phyloP scores from a whole-genome alignment of 2,888 invertebrate genomes.

The Drosophila fulvimacula region DNA sequence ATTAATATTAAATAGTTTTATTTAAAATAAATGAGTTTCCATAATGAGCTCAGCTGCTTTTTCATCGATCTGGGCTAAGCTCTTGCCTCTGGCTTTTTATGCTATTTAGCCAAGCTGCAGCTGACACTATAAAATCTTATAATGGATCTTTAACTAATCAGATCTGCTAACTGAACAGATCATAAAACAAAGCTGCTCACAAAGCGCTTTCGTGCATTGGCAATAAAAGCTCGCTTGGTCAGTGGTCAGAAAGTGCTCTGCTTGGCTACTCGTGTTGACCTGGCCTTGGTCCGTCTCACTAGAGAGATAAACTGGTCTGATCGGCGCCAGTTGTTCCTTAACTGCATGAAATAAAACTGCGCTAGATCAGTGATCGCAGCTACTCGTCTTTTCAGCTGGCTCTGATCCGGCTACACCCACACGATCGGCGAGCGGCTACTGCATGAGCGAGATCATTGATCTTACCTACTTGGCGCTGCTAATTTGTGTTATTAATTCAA shows the following conservation, averaged over 20 bases:
- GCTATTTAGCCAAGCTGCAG: neutral
- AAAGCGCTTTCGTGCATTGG: neutral
- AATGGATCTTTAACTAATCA: neutral
- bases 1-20: neutral
- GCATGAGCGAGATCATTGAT: conserved; percentile 68
- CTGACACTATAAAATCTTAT: neutral
- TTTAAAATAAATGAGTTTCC: neutral
- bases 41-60: neutral
- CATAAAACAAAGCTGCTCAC: neutral
- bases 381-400: conserved; percentile 22
- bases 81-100: neutral
- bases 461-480: conserved; percentile 77
- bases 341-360: neutral
- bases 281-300: conserved; percentile 34
- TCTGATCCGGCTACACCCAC: conserved; percentile 47
- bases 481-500: conserved; percentile 81
- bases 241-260: neutral
- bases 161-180: neutral
- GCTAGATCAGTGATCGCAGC: conserved; percentile 12
- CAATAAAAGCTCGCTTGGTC: conserved; percentile 1
- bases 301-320: conserved; percentile 8
- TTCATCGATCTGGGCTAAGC: conserved; percentile 2
- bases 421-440: conserved; percentile 27
- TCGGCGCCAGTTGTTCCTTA: neutral
- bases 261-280: conserved; percentile 1